A percentile compares a stretch with the other conserved stretches of the same genome.
Evolutionary conservation across 2,113 vertebrate species (phyloP).

Genomic region (Platichthys stellatus): DNA sequence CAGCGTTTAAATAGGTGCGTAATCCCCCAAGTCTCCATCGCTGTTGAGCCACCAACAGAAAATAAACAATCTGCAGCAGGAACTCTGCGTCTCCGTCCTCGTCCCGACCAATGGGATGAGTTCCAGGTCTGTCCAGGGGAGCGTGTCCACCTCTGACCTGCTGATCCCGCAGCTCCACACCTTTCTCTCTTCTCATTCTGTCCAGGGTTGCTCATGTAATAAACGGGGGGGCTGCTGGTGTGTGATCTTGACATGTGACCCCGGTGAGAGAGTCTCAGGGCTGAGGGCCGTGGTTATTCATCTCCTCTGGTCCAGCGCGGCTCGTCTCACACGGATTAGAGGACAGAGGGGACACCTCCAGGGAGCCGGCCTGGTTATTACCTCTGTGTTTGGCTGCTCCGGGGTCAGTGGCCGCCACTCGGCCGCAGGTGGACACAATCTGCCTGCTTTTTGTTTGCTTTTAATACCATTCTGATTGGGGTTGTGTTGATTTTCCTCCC

Average conservation of each 20-base stretch:
- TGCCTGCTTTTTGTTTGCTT: constrained; percentile 57
- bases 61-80: constrained; percentile 34
- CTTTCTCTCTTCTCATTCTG: neutral
- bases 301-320: constrained; percentile 47
- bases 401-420: constrained; percentile 42
- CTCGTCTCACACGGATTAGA: constrained; percentile 59
- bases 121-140: constrained; percentile 16
- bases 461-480: constrained; percentile 56
- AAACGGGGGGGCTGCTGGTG: constrained; percentile 33
- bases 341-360: constrained; percentile 48
- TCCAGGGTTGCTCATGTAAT: constrained; percentile 29
- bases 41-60: constrained; percentile 20
- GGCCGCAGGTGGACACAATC: constrained; percentile 60
- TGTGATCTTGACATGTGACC: constrained; percentile 66
- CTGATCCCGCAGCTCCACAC: constrained; percentile 13
- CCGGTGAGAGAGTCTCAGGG: constrained; percentile 19
- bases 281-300: constrained; percentile 52
- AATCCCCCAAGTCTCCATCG: constrained; percentile 54
- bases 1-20: constrained; percentile 46
- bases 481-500: constrained; percentile 39
- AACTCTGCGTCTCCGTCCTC: neutral
- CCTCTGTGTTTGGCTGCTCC: constrained; percentile 54
- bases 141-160: constrained; percentile 15
- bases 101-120: constrained; percentile 1
- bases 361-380: constrained; percentile 70